A percentile compares a stretch with the other conserved stretches of the same genome.
Conservation (phyloP, 2,113 vertebrate genomes). For the Axis porcinus region DNA sequence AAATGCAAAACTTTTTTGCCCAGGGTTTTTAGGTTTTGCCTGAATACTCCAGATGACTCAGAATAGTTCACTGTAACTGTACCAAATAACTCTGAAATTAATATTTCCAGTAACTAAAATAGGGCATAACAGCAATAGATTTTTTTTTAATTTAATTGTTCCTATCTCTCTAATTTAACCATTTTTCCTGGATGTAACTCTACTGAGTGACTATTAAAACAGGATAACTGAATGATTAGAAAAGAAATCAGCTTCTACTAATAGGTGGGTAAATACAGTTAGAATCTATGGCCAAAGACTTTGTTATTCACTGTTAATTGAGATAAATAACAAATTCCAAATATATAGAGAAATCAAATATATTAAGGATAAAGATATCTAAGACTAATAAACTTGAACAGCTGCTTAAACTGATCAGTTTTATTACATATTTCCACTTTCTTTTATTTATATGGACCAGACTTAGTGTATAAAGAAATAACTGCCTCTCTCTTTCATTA, state of each 20-base stretch:
- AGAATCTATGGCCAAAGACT: slow-evolving; percentile 8
- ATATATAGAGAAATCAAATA: not conserved
- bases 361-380: not conserved
- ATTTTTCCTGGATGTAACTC: not conserved
- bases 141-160: not conserved
- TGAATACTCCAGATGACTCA: not conserved
- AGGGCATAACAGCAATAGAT: not conserved
- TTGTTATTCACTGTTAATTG: not conserved
- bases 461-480: not conserved
- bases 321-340: not conserved
- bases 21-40: not conserved
- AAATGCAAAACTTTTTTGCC: not conserved
- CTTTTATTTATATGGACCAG: not conserved
- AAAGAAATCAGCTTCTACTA: not conserved
- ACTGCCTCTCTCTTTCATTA: not conserved
- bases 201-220: not conserved
- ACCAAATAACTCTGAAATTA: not conserved
- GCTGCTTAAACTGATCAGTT: not conserved
- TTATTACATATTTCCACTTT: not conserved
- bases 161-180: not conserved
- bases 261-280: not conserved
- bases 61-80: not conserved
- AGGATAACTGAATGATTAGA: not conserved
- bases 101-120: not conserved
- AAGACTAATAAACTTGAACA: not conserved